Base-by-base conservation (phyloP, 1,140 invertebrate genomes). In the Antheraea pernyi region DNA sequence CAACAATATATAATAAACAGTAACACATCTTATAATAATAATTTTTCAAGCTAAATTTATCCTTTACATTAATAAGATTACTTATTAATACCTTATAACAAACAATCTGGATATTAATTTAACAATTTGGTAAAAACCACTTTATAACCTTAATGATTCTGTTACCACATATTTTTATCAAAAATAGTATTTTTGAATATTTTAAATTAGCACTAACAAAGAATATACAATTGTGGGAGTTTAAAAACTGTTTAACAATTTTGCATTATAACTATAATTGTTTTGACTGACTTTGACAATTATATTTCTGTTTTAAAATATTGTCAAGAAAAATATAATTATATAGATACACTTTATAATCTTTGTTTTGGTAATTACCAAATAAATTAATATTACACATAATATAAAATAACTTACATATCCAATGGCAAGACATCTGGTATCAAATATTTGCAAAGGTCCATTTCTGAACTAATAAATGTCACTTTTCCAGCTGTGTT, bases 401-500 rank as follows among this genome's bases (percentile, higher is more conserved):
- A 30, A 30, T 2, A 4, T 30, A 2, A 30, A 30, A 19, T 19
- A 19, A 46, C 59, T 83, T 93, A 95, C 89, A 95, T 95, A 88
- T 95, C 93, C 22, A 93, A 93, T 64, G 96, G 96, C 75, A 96
- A 90, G 77, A 96, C 95, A 82, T 96, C 96, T 13, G 96, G 96
- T 92, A 96, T 96, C 70, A 96, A 83, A 85, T 96, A 95, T 74
- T 94, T 93, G 82, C 95, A 96, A 13, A 96, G 88, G 72, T 96
- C 95, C 80, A 93, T 91, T 81, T 96, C 95, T 53, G 93, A 94
- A 78, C 86, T 93, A 0, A 96, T 94, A 89, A 96, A 96, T 42
- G 93, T 93, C 5, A 96, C 95, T 92, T 96, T 96, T 42, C 94
- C 94, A 59, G 95, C 93, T 53, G 96, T 96, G 69, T 96, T 96